These are phyloP conservation scores for Brachionus paranguensis DNA, from an alignment of 1,140 invertebrate species.

Conservation along the genomic window DNA sequence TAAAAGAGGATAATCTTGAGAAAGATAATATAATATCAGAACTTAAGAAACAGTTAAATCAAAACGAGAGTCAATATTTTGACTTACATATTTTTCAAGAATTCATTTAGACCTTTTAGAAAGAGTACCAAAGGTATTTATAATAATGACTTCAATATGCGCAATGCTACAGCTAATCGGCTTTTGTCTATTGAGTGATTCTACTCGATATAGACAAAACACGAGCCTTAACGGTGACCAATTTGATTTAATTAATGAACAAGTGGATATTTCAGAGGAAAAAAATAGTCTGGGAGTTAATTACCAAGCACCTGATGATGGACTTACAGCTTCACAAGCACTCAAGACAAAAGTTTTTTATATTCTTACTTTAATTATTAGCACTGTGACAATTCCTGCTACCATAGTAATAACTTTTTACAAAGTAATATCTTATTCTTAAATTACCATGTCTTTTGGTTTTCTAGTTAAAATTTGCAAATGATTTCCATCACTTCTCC, in stretches of 20 bases:
- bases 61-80: too few relatives aligned
- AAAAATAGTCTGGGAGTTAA: conserved; percentile 42
- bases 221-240: not conserved
- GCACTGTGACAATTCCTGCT: not conserved
- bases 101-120: conserved; percentile 44
- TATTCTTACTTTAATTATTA: conserved; percentile 40
- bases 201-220: conserved; percentile 35
- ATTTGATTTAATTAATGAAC: not conserved
- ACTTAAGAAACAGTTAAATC: too few relatives aligned
- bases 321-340: conserved; percentile 43
- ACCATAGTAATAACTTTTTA: conserved; percentile 35
- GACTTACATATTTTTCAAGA: conserved; percentile 48
- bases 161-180: conserved; percentile 43
- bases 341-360: conserved; percentile 35
- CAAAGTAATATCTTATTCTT: conserved; percentile 23
- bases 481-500: too few relatives aligned
- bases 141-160: conserved; percentile 43
- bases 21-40: too few relatives aligned
- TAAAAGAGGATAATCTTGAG: too few relatives aligned
- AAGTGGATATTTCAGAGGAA: conserved; percentile 39
- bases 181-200: not conserved
- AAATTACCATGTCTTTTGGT: not conserved
- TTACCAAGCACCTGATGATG: conserved; percentile 43
- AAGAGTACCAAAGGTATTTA: conserved; percentile 44
- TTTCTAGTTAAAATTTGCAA: too few relatives aligned